Conservation (phyloP, 1,140 invertebrate species). For the Gryon sp. region DNA sequence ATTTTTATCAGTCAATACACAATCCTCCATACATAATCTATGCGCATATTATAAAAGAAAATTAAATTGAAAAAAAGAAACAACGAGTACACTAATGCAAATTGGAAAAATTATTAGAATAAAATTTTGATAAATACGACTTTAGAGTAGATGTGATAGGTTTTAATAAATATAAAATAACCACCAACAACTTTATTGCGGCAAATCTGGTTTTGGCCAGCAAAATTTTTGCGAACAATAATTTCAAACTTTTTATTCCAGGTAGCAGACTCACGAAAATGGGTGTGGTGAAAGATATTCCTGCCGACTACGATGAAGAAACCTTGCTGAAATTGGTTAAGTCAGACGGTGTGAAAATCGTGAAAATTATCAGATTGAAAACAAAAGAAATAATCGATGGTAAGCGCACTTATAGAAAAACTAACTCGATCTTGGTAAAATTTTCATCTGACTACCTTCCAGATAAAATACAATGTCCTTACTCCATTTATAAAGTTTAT, state of each 20-base stretch:
- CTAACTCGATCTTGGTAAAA: not conserved
- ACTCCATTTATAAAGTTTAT: not conserved
- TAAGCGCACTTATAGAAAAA: not conserved
- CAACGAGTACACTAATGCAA: not conserved
- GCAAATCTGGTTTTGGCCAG: not conserved
- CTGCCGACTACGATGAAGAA: not conserved
- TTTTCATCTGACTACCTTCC: not conserved
- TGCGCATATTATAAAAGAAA: not conserved
- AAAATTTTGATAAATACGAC: not conserved
- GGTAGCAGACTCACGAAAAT: not conserved
- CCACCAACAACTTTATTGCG: not conserved
- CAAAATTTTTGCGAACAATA: not conserved
- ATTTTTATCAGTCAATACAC: conserved; percentile 9
- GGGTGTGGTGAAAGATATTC: conserved; percentile 1
- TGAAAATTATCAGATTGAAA: not conserved
- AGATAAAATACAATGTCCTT: not conserved
- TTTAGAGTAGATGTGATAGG: conserved; percentile 1
- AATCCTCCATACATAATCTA: conserved; percentile 5
- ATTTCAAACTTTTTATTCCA: conserved; percentile 18
- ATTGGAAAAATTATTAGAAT: not conserved
- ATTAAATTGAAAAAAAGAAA: not conserved
- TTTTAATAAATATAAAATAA: conserved; percentile 15
- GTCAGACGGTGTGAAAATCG: not conserved
- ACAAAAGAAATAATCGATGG: not conserved
- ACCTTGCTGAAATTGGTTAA: not conserved